Conservation (phyloP, 2,797 vertebrate species). For the Pseudochirops corinnae region DNA sequence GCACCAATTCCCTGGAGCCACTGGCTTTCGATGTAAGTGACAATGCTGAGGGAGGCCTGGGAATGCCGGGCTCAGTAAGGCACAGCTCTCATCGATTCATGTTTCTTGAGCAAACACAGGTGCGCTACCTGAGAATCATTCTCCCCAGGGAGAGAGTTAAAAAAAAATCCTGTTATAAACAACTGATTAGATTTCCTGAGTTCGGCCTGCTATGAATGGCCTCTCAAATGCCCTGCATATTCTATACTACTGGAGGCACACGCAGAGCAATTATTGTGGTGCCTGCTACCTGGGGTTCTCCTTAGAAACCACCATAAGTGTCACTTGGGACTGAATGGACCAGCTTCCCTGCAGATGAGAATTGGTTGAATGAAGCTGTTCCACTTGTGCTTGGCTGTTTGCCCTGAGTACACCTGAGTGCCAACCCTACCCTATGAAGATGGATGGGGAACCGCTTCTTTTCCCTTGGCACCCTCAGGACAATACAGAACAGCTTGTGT, state of each 20-base stretch:
- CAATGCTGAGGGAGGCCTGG: neutral
- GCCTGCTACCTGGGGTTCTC: neutral
- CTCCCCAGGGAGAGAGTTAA: conserved; percentile 27
- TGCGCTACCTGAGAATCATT: neutral
- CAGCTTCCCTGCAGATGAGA: neutral
- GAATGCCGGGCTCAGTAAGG: neutral
- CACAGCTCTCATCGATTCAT: neutral
- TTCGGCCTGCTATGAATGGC: conserved; percentile 26
- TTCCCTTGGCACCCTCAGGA: neutral
- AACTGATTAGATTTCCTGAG: conserved; percentile 45
- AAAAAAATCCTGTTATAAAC: conserved; percentile 38
- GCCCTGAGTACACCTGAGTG: neutral
- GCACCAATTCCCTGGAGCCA: neutral
- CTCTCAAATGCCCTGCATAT: conserved; percentile 41
- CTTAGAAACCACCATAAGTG: neutral
- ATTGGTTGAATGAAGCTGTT: conserved; percentile 16
- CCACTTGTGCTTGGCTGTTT: neutral
- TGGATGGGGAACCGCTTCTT: neutral
- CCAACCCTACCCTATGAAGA: neutral
- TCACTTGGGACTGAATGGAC: neutral
- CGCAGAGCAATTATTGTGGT: neutral
- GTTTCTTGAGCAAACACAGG: neutral
- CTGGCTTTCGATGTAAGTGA: neutral
- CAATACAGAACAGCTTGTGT: neutral
- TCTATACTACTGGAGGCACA: conserved; percentile 4